Conservation (phyloP, 2,113 vertebrate species). For the Menidia beryllina region DNA sequence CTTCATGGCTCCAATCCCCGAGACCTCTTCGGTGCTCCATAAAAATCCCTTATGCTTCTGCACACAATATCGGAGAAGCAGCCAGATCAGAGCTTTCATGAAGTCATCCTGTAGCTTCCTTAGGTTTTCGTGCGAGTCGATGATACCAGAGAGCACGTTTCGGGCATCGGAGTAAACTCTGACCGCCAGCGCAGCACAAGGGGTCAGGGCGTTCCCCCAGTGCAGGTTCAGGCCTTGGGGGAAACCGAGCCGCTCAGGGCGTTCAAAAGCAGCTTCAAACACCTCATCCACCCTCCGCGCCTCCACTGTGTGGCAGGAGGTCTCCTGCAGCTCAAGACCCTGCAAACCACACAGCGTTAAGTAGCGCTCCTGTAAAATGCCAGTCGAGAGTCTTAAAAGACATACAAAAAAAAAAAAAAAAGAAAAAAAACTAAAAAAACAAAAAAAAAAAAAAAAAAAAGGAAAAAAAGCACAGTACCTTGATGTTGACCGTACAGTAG, state of each 20-base stretch:
- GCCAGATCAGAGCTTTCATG: slow-evolving; percentile 91
- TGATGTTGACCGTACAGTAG: slow-evolving; percentile 95
- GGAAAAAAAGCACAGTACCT: slow-evolving; percentile 80
- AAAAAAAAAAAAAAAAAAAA: slow-evolving; percentile 11
- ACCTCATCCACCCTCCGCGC: slow-evolving; percentile 94
- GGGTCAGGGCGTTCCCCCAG: slow-evolving; percentile 92
- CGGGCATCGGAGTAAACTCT: slow-evolving; percentile 92
- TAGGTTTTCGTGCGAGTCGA: slow-evolving; percentile 93
- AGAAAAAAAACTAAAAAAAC: no score
- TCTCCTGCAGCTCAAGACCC: slow-evolving; percentile 97
- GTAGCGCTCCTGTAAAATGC: neutral
- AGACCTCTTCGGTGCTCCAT: slow-evolving; percentile 68
- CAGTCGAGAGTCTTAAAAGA: neutral
- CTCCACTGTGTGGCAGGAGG: slow-evolving; percentile 96
- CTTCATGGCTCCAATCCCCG: slow-evolving; percentile 70
- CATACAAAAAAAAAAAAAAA: slow-evolving; percentile 2
- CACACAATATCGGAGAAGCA: slow-evolving; percentile 88
- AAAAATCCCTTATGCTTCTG: slow-evolving; percentile 70
- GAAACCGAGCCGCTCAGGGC: slow-evolving; percentile 80
- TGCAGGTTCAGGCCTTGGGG: slow-evolving; percentile 89
- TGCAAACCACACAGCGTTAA: slow-evolving; percentile 62
- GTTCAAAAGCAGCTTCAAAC: slow-evolving; percentile 91
- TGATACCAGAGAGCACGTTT: slow-evolving; percentile 93
- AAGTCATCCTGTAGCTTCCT: slow-evolving; percentile 93
- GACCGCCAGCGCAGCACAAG: slow-evolving; percentile 88